Evolutionary conservation across 2,888 invertebrate species (phyloP).

Genomic region (Tetranychus piercei): DNA sequence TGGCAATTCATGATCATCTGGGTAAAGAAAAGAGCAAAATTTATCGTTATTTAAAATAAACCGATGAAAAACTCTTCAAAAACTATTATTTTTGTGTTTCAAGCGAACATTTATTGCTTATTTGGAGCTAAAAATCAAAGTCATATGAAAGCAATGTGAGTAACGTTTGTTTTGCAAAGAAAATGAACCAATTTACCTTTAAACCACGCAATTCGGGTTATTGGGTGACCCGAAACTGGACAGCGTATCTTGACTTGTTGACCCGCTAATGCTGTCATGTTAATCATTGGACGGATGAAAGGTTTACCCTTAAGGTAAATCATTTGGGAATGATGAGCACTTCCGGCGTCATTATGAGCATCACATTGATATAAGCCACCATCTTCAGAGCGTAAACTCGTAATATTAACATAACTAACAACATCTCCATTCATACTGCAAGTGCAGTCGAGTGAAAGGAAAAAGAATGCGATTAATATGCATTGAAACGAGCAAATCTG

Average conservation of each 20-base stretch:
- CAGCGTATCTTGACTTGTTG: conserved; percentile 55
- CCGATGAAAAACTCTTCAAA: too few species aligned
- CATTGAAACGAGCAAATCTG: not conserved
- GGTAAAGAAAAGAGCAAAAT: not conserved
- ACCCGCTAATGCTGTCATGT: conserved; percentile 55
- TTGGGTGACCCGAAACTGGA: conserved; percentile 68
- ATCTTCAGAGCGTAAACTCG: conserved; percentile 30
- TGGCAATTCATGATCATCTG: conserved; percentile 18
- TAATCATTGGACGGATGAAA: conserved; percentile 35
- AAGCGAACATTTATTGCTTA: not conserved
- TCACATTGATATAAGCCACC: conserved; percentile 33
- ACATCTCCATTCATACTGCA: conserved; percentile 31
- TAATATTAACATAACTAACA: conserved; percentile 34
- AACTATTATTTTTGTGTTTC: too few species aligned
- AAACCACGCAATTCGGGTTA: conserved; percentile 61
- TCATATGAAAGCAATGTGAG: too few species aligned
- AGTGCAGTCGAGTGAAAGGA: not conserved
- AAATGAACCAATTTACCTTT: conserved; percentile 37
- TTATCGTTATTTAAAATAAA: not conserved
- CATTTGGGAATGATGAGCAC: conserved; percentile 26
- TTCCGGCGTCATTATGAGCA: conserved; percentile 32
- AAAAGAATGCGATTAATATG: not conserved
- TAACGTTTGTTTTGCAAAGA: not conserved
- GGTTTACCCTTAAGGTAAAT: conserved; percentile 36
- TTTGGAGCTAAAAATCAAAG: not conserved